Base-by-base conservation (phyloP, 2,113 vertebrate genomes). In the Nibea coibor region DNA sequence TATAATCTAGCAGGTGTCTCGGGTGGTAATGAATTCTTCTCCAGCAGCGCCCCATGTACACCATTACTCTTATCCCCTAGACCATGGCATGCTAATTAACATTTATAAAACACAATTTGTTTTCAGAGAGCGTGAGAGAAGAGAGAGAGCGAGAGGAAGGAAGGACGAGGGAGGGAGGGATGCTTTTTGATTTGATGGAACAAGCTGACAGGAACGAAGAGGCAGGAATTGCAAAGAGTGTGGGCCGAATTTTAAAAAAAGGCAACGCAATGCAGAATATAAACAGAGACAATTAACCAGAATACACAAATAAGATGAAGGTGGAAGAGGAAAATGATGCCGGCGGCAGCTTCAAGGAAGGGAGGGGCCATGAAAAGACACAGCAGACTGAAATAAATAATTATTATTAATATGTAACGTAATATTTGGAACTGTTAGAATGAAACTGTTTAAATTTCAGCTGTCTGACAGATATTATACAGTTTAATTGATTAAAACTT, bases 61-160 rank as follows among this genome's bases (percentile, higher is more conserved):
- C 83, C 81, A 90, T 93, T 92, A 90, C 81, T 93, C 88, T 91
- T 87, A 85, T 89, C 83, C 86, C 82, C 85, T 82, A 85, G 92
- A 92, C 90, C 87, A 76, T 90, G 82, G 83, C 90, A 80, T 73
- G 69, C 87, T 90, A 87, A 92, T 92, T 91, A 93, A 86, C 88
- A 91, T 90, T 87, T 88, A 68, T 86, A 88, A 86, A 91, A 90
- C 81, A 83, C 76, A 88, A 83, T 87, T 88, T 91, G 80, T 84
- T 93, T 91, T 85, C 65, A 74, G 54, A 72, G 84, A 65, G 69
- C 20, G 63, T 82, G 72, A 39, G 76, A 68, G 66, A 57, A 48
- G 42, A 75, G 73, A 56, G 54, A 56, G 54, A 72, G 51, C 26
- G 53, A 78, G 54, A 65, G 71, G 26, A 42, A 22, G n/a, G 54